Conservation (phyloP, 1,140 invertebrate species). For the Drosophila subpulchrella region DNA sequence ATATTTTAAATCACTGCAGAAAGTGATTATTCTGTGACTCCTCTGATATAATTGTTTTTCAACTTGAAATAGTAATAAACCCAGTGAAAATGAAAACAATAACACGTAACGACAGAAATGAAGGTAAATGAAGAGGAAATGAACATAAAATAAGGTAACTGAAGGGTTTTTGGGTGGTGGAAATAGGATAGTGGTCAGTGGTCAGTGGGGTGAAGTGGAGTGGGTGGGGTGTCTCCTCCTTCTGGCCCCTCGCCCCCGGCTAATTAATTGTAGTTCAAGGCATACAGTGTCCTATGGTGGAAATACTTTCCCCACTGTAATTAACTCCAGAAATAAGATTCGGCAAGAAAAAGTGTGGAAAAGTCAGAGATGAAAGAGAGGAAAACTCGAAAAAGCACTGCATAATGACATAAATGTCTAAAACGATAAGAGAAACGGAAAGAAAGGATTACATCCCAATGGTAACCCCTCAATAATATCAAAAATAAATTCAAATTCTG, state of each 20-base stretch:
- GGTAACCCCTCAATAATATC: neutral
- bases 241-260: constrained; percentile 4
- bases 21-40: neutral
- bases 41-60: neutral
- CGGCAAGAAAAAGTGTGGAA: constrained; percentile 10
- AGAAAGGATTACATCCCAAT: neutral
- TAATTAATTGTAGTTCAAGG: constrained; percentile 17
- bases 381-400: constrained; percentile 26
- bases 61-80: constrained; percentile 10
- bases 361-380: constrained; percentile 1
- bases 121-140: constrained; percentile 13
- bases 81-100: constrained; percentile 21
- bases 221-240: constrained; percentile 16
- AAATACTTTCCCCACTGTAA: constrained; percentile 20
- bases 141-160: constrained; percentile 10
- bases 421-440: constrained; percentile 3
- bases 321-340: constrained; percentile 16
- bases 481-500: neutral
- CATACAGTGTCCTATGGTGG: constrained; percentile 19
- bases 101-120: neutral
- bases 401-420: constrained; percentile 6
- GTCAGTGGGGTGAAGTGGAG: neutral
- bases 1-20: neutral
- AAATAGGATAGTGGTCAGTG: neutral
- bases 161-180: neutral